Evolutionary conservation across 1,140 invertebrate genomes (phyloP).

Genomic region (Caenorhabditis elegans): WBcel235 BX284606.5:2770501-2771000

Average conservation of each 20-base stretch:
- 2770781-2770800: too few species aligned
- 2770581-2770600: too few species aligned
- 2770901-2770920: conserved; percentile 1
- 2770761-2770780: too few species aligned
- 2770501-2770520: conserved; percentile 21
- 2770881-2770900: too few species aligned
- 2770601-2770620: too few species aligned
- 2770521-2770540: conserved; percentile 30
- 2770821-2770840: not conserved
- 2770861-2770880: conserved; percentile 11
- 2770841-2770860: not conserved
- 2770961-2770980: not conserved
- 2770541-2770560: not conserved
- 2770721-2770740: too few species aligned
- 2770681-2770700: not conserved
- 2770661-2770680: too few species aligned
- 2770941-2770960: not conserved
- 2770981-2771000: conserved; percentile 27
- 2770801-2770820: too few species aligned
- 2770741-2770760: too few species aligned
- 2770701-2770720: too few species aligned
- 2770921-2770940: not conserved
- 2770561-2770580: not conserved
- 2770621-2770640: too few species aligned
- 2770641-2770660: too few species aligned